Evolutionary conservation across 2,797 vertebrate genomes (phyloP), one percentile per base, ranked within the genome.

Genomic region (Pachyuromys duprasi): DNA sequence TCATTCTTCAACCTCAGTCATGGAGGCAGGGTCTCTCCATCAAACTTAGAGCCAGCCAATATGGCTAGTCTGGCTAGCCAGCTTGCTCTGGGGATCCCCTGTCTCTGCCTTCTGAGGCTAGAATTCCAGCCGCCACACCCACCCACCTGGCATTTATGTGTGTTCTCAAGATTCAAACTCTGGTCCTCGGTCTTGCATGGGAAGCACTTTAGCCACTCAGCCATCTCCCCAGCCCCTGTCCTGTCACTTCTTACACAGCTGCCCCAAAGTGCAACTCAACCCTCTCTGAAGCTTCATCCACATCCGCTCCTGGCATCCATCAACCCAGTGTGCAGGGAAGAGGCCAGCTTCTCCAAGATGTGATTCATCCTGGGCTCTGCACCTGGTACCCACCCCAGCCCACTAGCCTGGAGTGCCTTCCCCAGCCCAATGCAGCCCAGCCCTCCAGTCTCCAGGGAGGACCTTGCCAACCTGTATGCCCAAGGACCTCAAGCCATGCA

Each of bases 311-410:
- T 0, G 6, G 42, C 81, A 2, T 75, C 89, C 24, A 5, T 94
- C 90, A 86, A 72, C 87, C 65, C 69, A 6, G 65, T 33, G 24
- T 84, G 92, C 42, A 62, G 4, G 0, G 49, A 33, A 42, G 39
- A 74, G 87, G 86, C 90, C 67, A 14, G 15, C 2, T 67, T 70
- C 91, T 28, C 67, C 20, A 1, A 62, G 69, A 13, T 0, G 9
- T 8, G 72, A 0, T 6, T 62, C 53, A 4, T 90, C 91, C 94
- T 5, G 33, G 65, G n/a, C 69, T 55, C 55, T 76, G 42, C 13
- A 18, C 20, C 24, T 0, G 5, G 31, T 0, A 17, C 14, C 1
- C 1, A 57, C 22, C 5, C 62, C 55, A 3, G 13, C 31, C 55
- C 17, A 0, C 7, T 8, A 60, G 2, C 31, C 36, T 0, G 4